Percentiles rank a stretch among this genome's conserved stretches.
Conservation (phyloP, 2,888 invertebrate genomes). For the Drosophila percnosoma region DNA sequence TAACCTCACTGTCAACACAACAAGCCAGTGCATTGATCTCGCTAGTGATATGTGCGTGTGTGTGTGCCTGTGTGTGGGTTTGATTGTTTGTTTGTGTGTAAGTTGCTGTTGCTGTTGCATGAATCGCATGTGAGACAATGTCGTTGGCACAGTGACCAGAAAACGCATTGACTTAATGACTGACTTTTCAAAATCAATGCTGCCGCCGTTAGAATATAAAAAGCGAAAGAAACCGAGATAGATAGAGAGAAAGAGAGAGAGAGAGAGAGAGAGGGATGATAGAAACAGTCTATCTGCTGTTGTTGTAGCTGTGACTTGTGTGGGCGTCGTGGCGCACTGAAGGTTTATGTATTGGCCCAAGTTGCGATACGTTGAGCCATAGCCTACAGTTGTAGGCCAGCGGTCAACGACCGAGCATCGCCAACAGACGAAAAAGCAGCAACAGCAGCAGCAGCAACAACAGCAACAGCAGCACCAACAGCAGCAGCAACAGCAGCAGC, state of each 20-base stretch:
- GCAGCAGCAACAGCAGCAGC: not conserved
- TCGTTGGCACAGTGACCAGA: conserved; percentile 83
- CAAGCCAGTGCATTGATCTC: conserved; percentile 69
- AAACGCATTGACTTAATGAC: conserved; percentile 83
- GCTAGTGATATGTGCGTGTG: conserved; percentile 43
- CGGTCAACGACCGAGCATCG: conserved; percentile 71
- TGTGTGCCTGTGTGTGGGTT: conserved; percentile 3
- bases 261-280: not conserved
- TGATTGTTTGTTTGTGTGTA: conserved; percentile 5
- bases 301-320: conserved; percentile 13
- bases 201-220: conserved; percentile 56
- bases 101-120: conserved; percentile 31
- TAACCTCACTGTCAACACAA: conserved; percentile 71
- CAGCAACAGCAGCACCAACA: conserved; percentile 20
- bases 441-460: conserved; percentile 26
- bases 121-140: conserved; percentile 73
- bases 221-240: conserved; percentile 16
- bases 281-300: conserved; percentile 5
- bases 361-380: conserved; percentile 57
- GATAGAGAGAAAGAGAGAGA: not conserved
- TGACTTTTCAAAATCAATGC: conserved; percentile 79
- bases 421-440: conserved; percentile 36
- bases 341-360: conserved; percentile 20
- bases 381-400: conserved; percentile 73
- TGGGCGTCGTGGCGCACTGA: conserved; percentile 34